A percentile compares a stretch with the other conserved stretches of the same genome.
phyloP scores from a whole-genome alignment of 2,797 vertebrate genomes.

The Benthosema pterotum region DNA sequence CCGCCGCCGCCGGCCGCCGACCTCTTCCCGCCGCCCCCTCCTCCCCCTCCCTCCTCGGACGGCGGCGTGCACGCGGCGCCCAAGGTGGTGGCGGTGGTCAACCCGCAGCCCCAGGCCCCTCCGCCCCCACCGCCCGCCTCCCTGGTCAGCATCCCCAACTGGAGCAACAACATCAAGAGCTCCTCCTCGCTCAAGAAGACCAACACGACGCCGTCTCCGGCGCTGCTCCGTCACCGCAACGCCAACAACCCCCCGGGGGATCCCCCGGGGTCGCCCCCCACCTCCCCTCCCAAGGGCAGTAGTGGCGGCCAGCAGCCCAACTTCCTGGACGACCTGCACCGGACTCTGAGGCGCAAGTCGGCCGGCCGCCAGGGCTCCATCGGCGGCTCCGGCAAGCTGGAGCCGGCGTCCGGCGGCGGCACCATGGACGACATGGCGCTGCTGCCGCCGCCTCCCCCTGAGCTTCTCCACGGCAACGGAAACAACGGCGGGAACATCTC shows the following conservation, averaged over 20 bases:
- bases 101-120: slow-evolving; percentile 89
- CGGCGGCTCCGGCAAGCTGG: slow-evolving; percentile 78
- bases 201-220: slow-evolving; percentile 90
- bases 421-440: slow-evolving; percentile 96
- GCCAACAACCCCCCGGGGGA: slow-evolving; percentile 88
- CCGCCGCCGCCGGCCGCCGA: slow-evolving; percentile 87
- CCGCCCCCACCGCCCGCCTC: slow-evolving; percentile 75
- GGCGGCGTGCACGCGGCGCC: slow-evolving; percentile 77
- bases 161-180: slow-evolving; percentile 78
- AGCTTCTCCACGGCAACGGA: slow-evolving; percentile 85
- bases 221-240: slow-evolving; percentile 81
- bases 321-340: slow-evolving; percentile 93
- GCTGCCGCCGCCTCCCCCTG: slow-evolving; percentile 85
- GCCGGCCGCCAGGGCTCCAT: slow-evolving; percentile 89
- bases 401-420: slow-evolving; percentile 84
- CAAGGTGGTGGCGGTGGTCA: slow-evolving; percentile 92
- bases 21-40: slow-evolving; percentile 86
- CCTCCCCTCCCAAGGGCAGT: slow-evolving; percentile 88
- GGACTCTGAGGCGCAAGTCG: slow-evolving; percentile 95
- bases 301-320: slow-evolving; percentile 92
- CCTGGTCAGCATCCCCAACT: slow-evolving; percentile 78
- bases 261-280: slow-evolving; percentile 74
- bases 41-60: slow-evolving; percentile 85
- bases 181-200: slow-evolving; percentile 92
- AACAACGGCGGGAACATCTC: slow-evolving; percentile 84